phyloP scores from a whole-genome alignment of 2,113 vertebrate species.

The Hemiscyllium ocellatum region DNA sequence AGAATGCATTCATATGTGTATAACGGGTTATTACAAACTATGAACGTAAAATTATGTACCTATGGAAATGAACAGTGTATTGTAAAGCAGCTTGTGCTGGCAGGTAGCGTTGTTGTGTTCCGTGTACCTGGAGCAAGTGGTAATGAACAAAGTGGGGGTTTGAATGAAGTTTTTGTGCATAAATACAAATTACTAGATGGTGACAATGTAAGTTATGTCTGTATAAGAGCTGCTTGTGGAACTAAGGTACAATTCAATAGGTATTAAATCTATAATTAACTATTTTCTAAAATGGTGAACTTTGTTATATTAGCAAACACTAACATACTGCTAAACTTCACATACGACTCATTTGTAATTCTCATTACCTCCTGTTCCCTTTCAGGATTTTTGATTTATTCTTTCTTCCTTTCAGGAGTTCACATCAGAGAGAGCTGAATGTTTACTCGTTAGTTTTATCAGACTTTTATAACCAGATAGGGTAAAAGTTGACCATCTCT shows the following conservation, averaged over 20 bases:
- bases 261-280: not conserved
- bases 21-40: not conserved
- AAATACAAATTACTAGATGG: not conserved
- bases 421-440: not conserved
- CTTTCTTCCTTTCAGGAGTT: not conserved
- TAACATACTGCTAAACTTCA: not conserved
- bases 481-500: not conserved
- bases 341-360: not conserved
- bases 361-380: not conserved
- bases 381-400: not conserved
- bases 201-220: not conserved
- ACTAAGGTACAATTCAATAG: not conserved
- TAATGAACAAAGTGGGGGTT: constrained; percentile 6
- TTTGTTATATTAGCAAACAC: not conserved
- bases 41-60: not conserved
- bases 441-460: not conserved
- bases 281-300: not conserved
- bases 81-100: not conserved
- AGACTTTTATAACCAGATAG: not conserved
- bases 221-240: not conserved
- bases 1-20: constrained; percentile 4
- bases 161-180: not conserved
- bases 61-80: constrained; percentile 2
- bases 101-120: not conserved
- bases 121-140: not conserved